phyloP scores from a whole-genome alignment of 2,797 vertebrate genomes.

The Nyctalus aviator region DNA sequence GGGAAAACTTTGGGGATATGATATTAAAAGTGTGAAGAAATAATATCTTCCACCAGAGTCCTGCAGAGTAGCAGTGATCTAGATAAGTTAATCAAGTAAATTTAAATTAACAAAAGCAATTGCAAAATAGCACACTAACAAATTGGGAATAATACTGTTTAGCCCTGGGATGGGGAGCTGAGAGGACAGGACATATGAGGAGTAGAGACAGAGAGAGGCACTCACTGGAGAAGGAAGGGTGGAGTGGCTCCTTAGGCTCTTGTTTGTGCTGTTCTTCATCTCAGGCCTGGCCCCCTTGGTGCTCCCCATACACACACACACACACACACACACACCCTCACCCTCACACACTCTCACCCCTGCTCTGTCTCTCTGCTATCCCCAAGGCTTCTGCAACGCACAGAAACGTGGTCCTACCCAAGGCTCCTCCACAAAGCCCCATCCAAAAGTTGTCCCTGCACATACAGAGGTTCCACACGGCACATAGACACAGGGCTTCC shows the following conservation, averaged over 20 bases:
- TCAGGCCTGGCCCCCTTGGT: neutral
- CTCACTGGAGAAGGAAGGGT: neutral
- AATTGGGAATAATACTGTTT: neutral
- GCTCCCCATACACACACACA: no score
- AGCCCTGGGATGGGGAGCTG: neutral
- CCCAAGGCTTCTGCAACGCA: neutral
- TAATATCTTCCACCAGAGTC: neutral
- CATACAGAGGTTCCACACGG: neutral
- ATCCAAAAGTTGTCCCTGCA: neutral
- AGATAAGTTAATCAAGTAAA: neutral
- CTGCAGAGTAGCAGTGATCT: neutral
- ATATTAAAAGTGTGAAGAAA: neutral
- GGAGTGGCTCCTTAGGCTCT: rapidly evolving
- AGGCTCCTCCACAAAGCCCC: neutral
- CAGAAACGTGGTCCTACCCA: neutral
- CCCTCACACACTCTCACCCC: no score
- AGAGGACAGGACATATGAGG: neutral
- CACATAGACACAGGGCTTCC: neutral
- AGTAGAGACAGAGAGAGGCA: neutral
- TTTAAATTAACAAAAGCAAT: neutral
- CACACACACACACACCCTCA: no score
- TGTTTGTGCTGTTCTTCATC: neutral
- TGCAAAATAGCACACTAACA: neutral
- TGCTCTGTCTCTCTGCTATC: rapidly evolving
- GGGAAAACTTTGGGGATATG: neutral